Conservation (phyloP, 2,113 vertebrate genomes). For the Corythoichthys intestinalis region DNA sequence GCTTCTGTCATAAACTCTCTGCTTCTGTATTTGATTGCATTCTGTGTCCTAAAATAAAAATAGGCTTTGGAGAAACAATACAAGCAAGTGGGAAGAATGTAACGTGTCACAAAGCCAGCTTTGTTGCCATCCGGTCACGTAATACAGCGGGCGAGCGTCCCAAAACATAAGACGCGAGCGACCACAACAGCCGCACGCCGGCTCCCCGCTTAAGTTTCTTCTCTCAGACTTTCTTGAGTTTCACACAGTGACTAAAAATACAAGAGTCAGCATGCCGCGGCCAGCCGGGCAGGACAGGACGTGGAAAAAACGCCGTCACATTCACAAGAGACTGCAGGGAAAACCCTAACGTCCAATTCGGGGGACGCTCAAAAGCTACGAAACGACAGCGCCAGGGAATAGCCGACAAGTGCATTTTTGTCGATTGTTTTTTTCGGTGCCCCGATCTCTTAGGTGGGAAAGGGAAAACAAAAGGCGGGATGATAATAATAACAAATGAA, state of each 20-base stretch:
- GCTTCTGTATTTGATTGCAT: not conserved
- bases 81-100: conserved; percentile 10
- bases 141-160: conserved; percentile 9
- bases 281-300: conserved; percentile 43
- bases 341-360: conserved; percentile 68
- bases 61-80: conserved; percentile 11
- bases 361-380: conserved; percentile 68
- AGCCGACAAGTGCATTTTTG: no score
- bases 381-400: conserved; percentile 49
- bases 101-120: not conserved
- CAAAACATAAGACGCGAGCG: conserved; percentile 19
- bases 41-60: conserved; percentile 25
- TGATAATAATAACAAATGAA: no score
- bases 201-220: conserved; percentile 38
- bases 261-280: conserved; percentile 51
- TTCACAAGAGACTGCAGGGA: conserved; percentile 70
- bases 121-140: not conserved
- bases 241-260: conserved; percentile 69
- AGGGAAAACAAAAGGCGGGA: no score
- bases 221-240: conserved; percentile 60
- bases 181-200: conserved; percentile 1
- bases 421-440: no score
- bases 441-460: no score
- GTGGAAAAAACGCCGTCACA: conserved; percentile 69
- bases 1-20: conserved; percentile 7